Evolutionary conservation across 1,140 invertebrate species (phyloP).

Genomic region (Lepidurus couesii): DNA sequence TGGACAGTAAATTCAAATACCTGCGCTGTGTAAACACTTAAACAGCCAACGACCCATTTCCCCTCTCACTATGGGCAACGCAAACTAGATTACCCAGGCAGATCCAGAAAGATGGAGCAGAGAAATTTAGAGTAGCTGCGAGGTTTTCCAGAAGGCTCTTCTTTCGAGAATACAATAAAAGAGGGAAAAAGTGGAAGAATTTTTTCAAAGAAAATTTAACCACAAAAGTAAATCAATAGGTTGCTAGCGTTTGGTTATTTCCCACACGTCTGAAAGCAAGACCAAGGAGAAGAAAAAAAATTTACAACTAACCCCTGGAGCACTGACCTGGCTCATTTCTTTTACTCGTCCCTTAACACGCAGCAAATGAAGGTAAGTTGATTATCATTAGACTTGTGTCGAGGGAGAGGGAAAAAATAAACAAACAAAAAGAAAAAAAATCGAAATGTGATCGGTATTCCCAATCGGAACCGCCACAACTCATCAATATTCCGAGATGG

Average conservation of each 20-base stretch:
- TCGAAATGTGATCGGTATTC: background rate
- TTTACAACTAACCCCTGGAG: background rate
- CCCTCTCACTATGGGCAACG: background rate
- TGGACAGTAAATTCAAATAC: slow-evolving; percentile 24
- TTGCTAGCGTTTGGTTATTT: background rate
- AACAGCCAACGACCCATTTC: slow-evolving; percentile 12
- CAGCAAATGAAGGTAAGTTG: background rate
- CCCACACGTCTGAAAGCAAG: background rate
- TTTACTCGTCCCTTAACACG: background rate
- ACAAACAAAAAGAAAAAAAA: background rate
- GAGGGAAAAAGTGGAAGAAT: background rate
- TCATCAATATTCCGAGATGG: slow-evolving; percentile 32
- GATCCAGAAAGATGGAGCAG: background rate
- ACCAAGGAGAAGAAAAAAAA: background rate
- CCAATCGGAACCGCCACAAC: background rate
- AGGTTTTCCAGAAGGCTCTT: background rate
- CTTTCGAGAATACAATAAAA: background rate
- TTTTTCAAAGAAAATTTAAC: background rate
- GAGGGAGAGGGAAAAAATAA: background rate
- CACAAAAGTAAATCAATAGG: background rate
- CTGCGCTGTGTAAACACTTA: slow-evolving; percentile 30
- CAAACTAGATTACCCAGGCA: background rate
- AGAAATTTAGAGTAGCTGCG: background rate
- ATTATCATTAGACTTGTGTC: background rate
- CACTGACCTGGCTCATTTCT: background rate